These are phyloP conservation scores for Tetragonisca angustula DNA, from an alignment of 2,888 invertebrate genomes.

Conservation along the genomic window DNA sequence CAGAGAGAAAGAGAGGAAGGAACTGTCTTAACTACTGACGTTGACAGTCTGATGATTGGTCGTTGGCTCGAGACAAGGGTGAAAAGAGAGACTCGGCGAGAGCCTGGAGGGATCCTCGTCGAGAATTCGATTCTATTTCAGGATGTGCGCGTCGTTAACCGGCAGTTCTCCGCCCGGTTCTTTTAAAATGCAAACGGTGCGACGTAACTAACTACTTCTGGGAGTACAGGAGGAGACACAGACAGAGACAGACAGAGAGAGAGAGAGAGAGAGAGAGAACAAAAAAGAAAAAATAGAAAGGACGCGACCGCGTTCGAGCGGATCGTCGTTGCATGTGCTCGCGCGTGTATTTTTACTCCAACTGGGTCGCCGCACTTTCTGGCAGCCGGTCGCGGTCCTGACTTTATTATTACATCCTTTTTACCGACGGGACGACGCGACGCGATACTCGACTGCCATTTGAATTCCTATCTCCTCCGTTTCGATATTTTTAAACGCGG, in stretches of 20 bases:
- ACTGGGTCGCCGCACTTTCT: conserved; percentile 71
- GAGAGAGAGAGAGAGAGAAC: too few relatives aligned
- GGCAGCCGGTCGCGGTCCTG: conserved; percentile 43
- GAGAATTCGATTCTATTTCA: conserved; percentile 61
- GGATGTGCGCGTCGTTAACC: conserved; percentile 75
- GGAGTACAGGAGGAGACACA: neutral
- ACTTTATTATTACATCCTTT: conserved; percentile 66
- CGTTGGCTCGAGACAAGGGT: neutral
- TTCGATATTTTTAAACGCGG: too few relatives aligned
- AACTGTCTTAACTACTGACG: neutral
- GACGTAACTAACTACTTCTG: conserved; percentile 78
- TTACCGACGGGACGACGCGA: conserved; percentile 24
- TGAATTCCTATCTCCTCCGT: too few relatives aligned
- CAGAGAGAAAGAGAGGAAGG: neutral
- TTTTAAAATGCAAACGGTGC: conserved; percentile 78
- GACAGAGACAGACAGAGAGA: too few relatives aligned
- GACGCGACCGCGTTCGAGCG: conserved; percentile 33
- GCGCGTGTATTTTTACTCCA: conserved; percentile 71
- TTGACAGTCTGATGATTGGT: conserved; percentile 8
- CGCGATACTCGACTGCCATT: too few relatives aligned
- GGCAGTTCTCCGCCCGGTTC: conserved; percentile 71
- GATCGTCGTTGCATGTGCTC: conserved; percentile 17
- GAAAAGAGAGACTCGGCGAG: conserved; percentile 4
- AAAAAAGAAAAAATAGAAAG: conserved; percentile 10
- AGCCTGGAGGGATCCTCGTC: neutral